Evolutionary conservation across 2,797 vertebrate genomes (phyloP), one percentile per base, ranked within the genome.

Genomic region (Brotula barbata): DNA sequence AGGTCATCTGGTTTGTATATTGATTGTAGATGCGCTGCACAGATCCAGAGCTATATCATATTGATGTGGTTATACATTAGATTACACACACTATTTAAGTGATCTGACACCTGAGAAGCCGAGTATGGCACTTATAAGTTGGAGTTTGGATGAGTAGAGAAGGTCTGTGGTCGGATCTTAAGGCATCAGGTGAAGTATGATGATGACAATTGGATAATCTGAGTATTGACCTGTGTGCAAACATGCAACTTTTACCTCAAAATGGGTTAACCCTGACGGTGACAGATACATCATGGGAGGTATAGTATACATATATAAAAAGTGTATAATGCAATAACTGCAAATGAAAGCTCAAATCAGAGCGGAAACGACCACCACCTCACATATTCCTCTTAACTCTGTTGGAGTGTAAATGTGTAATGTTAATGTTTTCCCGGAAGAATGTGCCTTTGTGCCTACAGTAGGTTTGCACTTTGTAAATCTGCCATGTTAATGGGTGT

Each of bases 161-260:
- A 15, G 9, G 20, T 74, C 71, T 74, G 31, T 5, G 65, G 36
- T 77, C 71, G 70, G 77, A 71, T 68, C 37, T 58, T 22, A 47
- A 82, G 41, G 67, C 59, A 41, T 65, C 65, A 43, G 69, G 54
- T 65, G 58, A 58, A 62, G 19, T 39, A 58, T 47, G 44, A 71
- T 7, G 19, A 64, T 63, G 60, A 64, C 11, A 65, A 63, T 67
- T 65, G 53, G 45, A 57, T 54, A 61, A 71, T 68, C 59, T 67
- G 56, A 81, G 62, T 28, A 41, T 62, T 46, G 75, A 73, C 69
- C 49, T 64, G 8, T 57, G 72, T 64, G 64, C 67, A 52, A 67
- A 75, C 53, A 73, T 25, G 45, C 67, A 75, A 83, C 58, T 64
- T 72, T 79, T 80, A 88, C 84, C 82, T 87, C 80, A 73, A 61